Conservation (phyloP, 2,888 invertebrate genomes). For the Neoaliturus tenellus region DNA sequence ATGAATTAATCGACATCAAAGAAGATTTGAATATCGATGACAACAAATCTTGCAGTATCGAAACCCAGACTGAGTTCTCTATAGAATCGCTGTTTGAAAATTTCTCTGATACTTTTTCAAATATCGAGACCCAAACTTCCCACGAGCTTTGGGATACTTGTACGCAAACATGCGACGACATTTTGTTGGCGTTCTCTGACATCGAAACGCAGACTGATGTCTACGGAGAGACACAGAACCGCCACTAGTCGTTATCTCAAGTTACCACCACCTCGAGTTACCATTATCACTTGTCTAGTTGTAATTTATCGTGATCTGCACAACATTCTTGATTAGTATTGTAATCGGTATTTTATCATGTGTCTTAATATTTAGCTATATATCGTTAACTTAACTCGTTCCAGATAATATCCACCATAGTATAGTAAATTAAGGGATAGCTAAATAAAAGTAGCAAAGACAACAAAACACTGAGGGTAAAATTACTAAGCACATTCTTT, state of each 20-base stretch:
- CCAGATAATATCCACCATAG: background rate
- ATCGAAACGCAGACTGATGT: constrained; percentile 79
- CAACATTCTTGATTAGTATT: constrained; percentile 29
- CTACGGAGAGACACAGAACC: background rate
- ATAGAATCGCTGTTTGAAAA: constrained; percentile 64
- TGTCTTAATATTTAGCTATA: background rate
- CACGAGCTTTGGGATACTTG: constrained; percentile 72
- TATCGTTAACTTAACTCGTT: background rate
- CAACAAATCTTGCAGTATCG: constrained; percentile 72
- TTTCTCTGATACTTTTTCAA: constrained; percentile 60
- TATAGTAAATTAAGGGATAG: background rate
- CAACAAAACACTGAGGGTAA: no score
- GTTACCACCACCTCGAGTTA: constrained; percentile 50
- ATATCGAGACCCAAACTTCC: constrained; percentile 68
- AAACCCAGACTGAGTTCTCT: constrained; percentile 78
- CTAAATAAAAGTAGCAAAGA: no score
- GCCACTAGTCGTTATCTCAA: background rate
- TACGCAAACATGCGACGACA: constrained; percentile 77
- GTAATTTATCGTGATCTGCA: constrained; percentile 32
- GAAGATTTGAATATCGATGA: constrained; percentile 46
- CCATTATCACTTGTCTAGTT: constrained; percentile 40
- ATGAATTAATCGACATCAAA: no score
- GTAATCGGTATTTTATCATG: background rate
- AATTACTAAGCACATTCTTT: no score
- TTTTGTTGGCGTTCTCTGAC: constrained; percentile 74